phyloP scores from a whole-genome alignment of 2,113 vertebrate species.

The Cynoglossus semilaevis region DNA sequence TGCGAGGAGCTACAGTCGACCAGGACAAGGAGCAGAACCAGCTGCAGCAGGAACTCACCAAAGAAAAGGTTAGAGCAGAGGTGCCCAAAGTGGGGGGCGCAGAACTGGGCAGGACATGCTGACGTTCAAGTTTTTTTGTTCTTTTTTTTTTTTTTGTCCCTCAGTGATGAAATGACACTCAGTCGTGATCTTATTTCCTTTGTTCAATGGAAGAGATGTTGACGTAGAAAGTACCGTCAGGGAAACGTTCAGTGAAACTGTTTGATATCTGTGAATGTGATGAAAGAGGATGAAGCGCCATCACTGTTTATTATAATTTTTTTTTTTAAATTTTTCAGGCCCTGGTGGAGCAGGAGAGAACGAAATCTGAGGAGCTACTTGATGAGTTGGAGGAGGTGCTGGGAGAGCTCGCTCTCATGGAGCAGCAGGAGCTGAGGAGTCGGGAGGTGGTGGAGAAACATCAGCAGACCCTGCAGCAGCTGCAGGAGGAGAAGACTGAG shows the following conservation, averaged over 20 bases:
- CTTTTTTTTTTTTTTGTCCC: too few relatives aligned
- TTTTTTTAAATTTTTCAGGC: slow-evolving; percentile 78
- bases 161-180: too few relatives aligned
- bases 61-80: slow-evolving; percentile 77
- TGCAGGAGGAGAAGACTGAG: slow-evolving; percentile 74
- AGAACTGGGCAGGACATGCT: too few relatives aligned
- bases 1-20: slow-evolving; percentile 72
- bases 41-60: slow-evolving; percentile 75
- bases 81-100: too few relatives aligned
- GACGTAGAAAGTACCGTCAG: too few relatives aligned
- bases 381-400: slow-evolving; percentile 79
- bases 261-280: too few relatives aligned
- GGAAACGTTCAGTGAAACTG: too few relatives aligned
- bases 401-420: slow-evolving; percentile 81
- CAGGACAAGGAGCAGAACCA: slow-evolving; percentile 67
- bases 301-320: too few relatives aligned
- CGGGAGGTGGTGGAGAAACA: slow-evolving; percentile 69
- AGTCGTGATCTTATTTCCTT: too few relatives aligned
- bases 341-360: slow-evolving; percentile 73
- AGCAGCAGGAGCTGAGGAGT: slow-evolving; percentile 77
- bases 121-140: too few relatives aligned
- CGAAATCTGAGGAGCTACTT: slow-evolving; percentile 73
- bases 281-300: too few relatives aligned
- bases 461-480: slow-evolving; percentile 66
- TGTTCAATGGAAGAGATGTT: too few relatives aligned